Conservation (phyloP, 1,140 invertebrate species). For the Harpegnathos saltator region DNA sequence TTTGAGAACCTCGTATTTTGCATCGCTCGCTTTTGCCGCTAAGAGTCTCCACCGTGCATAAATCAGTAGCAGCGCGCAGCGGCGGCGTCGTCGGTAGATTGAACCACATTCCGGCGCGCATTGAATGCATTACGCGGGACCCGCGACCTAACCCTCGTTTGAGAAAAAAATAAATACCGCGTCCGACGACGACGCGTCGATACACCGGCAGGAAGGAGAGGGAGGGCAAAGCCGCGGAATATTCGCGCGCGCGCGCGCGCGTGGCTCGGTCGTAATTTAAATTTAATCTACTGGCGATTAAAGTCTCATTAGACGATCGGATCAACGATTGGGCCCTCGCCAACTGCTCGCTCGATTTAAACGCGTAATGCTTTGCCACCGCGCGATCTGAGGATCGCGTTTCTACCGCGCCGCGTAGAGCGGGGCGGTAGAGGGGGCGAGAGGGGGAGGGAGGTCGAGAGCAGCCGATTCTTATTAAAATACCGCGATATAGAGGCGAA, state of each 20-base stretch:
- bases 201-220: no score
- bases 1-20: neutral
- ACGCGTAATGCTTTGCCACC: conserved; percentile 38
- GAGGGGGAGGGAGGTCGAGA: no score
- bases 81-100: conserved; percentile 32
- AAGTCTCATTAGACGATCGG: conserved; percentile 64
- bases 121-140: conserved; percentile 15
- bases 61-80: no score
- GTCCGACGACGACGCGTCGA: neutral
- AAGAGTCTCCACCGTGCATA: conserved; percentile 47
- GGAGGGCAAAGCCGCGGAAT: neutral
- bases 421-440: no score
- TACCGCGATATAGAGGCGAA: conserved; percentile 53
- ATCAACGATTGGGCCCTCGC: conserved; percentile 53
- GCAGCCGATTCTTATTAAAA: conserved; percentile 60
- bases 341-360: conserved; percentile 48
- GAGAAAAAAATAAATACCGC: conserved; percentile 42
- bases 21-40: no score
- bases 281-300: conserved; percentile 67
- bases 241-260: no score
- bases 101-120: conserved; percentile 48
- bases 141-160: conserved; percentile 31
- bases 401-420: conserved; percentile 20
- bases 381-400: conserved; percentile 59
- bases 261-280: conserved; percentile 48